Conservation (phyloP, 2,888 invertebrate genomes). For the Drosophila nr. medialis region DNA sequence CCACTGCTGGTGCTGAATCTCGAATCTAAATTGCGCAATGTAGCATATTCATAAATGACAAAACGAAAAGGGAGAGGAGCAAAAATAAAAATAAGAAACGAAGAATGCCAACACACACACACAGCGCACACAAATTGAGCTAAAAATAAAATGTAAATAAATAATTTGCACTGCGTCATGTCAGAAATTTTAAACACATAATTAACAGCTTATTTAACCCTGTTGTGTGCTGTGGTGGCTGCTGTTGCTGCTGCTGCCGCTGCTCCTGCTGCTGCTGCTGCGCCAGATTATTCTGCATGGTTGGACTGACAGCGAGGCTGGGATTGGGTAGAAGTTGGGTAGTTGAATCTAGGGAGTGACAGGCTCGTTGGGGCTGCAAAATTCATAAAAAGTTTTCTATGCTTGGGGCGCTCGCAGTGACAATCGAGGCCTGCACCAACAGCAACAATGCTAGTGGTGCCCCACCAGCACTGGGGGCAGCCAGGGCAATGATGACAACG, state of each 20-base stretch:
- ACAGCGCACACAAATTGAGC: conserved; percentile 34
- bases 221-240: conserved; percentile 44
- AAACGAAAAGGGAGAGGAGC: conserved; percentile 3
- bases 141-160: conserved; percentile 78
- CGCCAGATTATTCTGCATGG: conserved; percentile 66
- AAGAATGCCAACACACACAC: conserved; percentile 4
- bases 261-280: conserved; percentile 38
- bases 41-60: conserved; percentile 43
- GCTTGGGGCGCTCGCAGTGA: conserved; percentile 78
- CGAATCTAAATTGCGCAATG: conserved; percentile 48
- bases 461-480: conserved; percentile 51
- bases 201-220: conserved; percentile 82
- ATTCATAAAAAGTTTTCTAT: conserved; percentile 79
- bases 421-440: conserved; percentile 75
- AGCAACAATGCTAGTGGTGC: conserved; percentile 51
- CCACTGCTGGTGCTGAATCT: conserved; percentile 17
- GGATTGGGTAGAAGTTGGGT: neutral
- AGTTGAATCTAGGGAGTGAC: conserved; percentile 7
- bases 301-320: conserved; percentile 25
- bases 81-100: conserved; percentile 4
- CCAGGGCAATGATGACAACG: conserved; percentile 67
- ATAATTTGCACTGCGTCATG: conserved; percentile 78
- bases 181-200: conserved; percentile 80
- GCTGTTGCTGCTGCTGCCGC: conserved; percentile 18
- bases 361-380: conserved; percentile 34